Evolutionary conservation across 2,113 vertebrate genomes (phyloP), one percentile per base, ranked within the genome.

Genomic region (Brachirus orientalis): DNA sequence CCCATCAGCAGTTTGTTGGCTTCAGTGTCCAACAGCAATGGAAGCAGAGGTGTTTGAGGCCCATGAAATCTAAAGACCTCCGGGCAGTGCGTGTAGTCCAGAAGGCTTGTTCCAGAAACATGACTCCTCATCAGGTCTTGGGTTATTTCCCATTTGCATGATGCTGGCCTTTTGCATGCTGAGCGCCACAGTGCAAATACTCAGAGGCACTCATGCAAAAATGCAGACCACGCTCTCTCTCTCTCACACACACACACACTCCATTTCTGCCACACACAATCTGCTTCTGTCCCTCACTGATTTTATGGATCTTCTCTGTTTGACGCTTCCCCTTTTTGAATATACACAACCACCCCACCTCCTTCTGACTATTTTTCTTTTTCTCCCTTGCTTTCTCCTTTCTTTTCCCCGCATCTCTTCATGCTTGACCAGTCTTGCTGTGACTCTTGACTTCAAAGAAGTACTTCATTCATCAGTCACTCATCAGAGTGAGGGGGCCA

Each of bases 381-480:
- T 40, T 14, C 17, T 35, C 54, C 35, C 46, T 55, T 52, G n/a
- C n/a, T 64, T 75, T 61, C 70, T 53, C 63, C 61, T 77, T 46
- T 44, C 69, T 62, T 53, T 57, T 46, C 18, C 80, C 86, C 12
- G 62, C 86, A 69, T 85, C 82, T 79, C 88, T 89, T 91, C 84
- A 89, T 79, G 90, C 90, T 87, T 72, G 87, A 89, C 86, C 83
- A 36, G 90, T 85, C 89, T 76, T 78, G 87, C 84, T 65, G 84
- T 89, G 91, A 91, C 87, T 89, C 86, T 92, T 89, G 87, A 90
- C 90, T 92, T 92, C 91, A 94, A 92, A 92, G 88, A 75, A 86
- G 84, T 63, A 71, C 80, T 82, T 88, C 89, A 92, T 92, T 92
- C 90, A 92, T 88, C 91, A 92, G 88, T 90, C 90, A 88, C 84